Percentiles rank a stretch among this genome's conserved stretches.
phyloP scores from a whole-genome alignment of 1,140 invertebrate species.

The Elymnias hypermnestra region DNA sequence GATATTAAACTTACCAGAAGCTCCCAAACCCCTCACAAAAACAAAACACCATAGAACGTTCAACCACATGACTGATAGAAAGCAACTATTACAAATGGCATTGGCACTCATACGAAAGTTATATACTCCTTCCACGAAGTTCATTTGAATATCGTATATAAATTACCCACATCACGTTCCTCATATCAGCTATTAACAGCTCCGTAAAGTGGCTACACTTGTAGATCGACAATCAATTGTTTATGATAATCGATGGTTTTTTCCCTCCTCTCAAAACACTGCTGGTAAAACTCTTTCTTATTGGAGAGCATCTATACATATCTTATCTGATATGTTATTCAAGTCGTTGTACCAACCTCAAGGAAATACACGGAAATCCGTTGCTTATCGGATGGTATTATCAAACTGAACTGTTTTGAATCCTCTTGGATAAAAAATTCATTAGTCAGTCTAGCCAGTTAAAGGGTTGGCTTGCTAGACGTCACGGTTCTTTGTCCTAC shows the following conservation, averaged over 20 bases:
- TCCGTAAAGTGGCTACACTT: conserved; percentile 14
- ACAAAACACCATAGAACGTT: conserved; percentile 8
- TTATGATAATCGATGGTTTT: neutral
- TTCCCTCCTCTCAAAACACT: too few species aligned
- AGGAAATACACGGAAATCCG: too few species aligned
- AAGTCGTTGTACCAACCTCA: too few species aligned
- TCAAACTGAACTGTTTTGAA: too few species aligned
- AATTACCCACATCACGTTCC: conserved; percentile 32
- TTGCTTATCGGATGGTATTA: too few species aligned
- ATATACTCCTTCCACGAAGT: conserved; percentile 20
- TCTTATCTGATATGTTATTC: too few species aligned
- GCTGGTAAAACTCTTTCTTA: too few species aligned
- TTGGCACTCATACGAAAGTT: conserved; percentile 12
- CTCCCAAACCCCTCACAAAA: neutral
- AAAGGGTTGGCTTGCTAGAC: too few species aligned
- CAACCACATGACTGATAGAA: conserved; percentile 25
- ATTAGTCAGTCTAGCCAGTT: too few species aligned
- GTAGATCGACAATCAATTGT: neutral
- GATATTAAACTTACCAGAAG: conserved; percentile 17
- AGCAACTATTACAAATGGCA: conserved; percentile 16
- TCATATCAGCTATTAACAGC: conserved; percentile 11
- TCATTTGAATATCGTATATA: conserved; percentile 34
- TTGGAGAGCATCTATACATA: too few species aligned
- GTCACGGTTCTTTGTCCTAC: too few species aligned
- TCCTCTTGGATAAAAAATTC: too few species aligned